Conservation (phyloP, 2,113 vertebrate species). For the Mobula birostris region DNA sequence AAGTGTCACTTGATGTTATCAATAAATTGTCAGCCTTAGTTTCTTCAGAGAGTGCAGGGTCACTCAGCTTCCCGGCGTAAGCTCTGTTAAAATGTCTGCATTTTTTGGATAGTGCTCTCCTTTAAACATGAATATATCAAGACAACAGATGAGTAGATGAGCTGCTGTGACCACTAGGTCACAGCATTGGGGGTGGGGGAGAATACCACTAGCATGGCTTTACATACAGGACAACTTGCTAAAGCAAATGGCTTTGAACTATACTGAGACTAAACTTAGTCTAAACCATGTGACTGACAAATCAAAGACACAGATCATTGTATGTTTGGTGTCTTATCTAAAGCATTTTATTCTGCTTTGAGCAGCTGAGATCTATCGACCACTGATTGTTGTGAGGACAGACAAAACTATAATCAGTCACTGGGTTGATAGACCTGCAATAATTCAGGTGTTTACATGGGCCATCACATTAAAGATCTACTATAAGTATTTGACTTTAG, state of each 20-base stretch:
- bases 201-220: background rate
- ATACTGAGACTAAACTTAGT: slow-evolving; percentile 9
- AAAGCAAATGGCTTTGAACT: slow-evolving; percentile 28
- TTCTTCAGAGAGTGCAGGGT: slow-evolving; percentile 46
- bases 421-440: slow-evolving; percentile 12
- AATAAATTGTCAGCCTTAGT: slow-evolving; percentile 58
- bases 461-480: slow-evolving; percentile 16
- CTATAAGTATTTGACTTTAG: slow-evolving; percentile 31
- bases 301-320: slow-evolving; percentile 31
- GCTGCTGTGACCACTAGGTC: slow-evolving; percentile 25
- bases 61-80: slow-evolving; percentile 41
- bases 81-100: slow-evolving; percentile 29
- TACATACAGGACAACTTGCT: background rate
- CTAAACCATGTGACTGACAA: background rate
- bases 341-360: slow-evolving; percentile 54
- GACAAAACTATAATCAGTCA: slow-evolving; percentile 28
- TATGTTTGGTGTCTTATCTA: slow-evolving; percentile 40
- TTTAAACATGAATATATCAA: slow-evolving; percentile 40
- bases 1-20: slow-evolving; percentile 66
- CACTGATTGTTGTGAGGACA: background rate
- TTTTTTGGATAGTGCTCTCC: slow-evolving; percentile 43
- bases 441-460: slow-evolving; percentile 30
- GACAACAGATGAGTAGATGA: slow-evolving; percentile 30
- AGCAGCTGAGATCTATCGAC: slow-evolving; percentile 57
- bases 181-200: background rate